Evolutionary conservation across 2,888 invertebrate genomes (phyloP).

Genomic region (Drosophila percnosoma): DNA sequence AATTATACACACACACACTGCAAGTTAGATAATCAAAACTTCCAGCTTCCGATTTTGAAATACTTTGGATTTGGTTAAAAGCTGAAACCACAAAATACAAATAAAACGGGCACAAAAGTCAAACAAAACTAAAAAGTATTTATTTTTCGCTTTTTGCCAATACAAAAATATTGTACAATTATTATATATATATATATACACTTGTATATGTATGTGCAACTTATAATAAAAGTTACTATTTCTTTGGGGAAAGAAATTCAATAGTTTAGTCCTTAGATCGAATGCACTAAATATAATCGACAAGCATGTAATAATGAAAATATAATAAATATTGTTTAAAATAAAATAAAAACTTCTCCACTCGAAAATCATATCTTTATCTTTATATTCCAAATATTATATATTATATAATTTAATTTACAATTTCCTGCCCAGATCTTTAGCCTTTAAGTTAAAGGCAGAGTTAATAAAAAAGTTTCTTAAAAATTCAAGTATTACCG

Average conservation of each 20-base stretch:
- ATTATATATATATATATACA: background rate
- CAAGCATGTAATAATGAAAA: constrained; percentile 26
- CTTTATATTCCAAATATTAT: background rate
- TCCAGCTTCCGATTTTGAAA: constrained; percentile 7
- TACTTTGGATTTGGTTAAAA: constrained; percentile 2
- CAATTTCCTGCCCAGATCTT: background rate
- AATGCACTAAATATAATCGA: constrained; percentile 40
- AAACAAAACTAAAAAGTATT: background rate
- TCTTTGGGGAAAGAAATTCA: background rate
- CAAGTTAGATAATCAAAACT: constrained; percentile 12
- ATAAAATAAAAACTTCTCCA: constrained; percentile 47
- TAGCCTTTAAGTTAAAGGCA: background rate
- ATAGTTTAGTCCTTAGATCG: constrained; percentile 31
- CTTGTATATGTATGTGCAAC: background rate
- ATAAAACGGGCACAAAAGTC: constrained; percentile 41
- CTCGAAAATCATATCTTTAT: background rate
- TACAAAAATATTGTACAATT: constrained; percentile 2
- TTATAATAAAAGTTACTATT: background rate
- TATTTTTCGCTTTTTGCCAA: constrained; percentile 7
- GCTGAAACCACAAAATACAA: background rate
- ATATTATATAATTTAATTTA: background rate
- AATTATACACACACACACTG: constrained; percentile 13
- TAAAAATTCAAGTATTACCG: no score
- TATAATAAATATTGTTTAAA: constrained; percentile 13
- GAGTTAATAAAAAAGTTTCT: no score